Percentiles rank a stretch among this genome's conserved stretches.
These are phyloP conservation scores for Lepus oiostolus DNA, from an alignment of 2,797 vertebrate species.

Conservation along the genomic window DNA sequence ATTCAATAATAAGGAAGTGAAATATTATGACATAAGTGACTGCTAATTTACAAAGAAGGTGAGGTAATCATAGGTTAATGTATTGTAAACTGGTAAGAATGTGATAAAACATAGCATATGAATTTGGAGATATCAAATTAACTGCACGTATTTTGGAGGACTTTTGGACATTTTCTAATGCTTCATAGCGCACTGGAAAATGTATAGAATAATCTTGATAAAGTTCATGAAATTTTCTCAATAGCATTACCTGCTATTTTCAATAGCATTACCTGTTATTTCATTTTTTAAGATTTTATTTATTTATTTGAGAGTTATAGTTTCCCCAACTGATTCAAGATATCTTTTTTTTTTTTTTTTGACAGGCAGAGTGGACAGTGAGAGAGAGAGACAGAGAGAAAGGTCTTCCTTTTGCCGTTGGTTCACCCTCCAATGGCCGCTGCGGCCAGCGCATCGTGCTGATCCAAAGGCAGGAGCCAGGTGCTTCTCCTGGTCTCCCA, in stretches of 20 bases:
- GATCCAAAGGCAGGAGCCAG: too few relatives aligned
- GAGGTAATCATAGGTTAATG: not conserved
- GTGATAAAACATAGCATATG: constrained; percentile 24
- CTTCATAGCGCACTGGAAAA: not conserved
- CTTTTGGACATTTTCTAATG: not conserved
- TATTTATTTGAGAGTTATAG: too few relatives aligned
- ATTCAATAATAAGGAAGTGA: constrained; percentile 52
- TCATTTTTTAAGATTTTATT: too few relatives aligned
- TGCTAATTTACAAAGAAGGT: constrained; percentile 30
- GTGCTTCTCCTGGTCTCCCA: too few relatives aligned
- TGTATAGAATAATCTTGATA: not conserved
- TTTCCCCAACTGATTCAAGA: too few relatives aligned
- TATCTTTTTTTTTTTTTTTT: too few relatives aligned
- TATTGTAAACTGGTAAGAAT: constrained; percentile 49
- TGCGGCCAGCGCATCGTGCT: too few relatives aligned
- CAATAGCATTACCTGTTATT: too few relatives aligned
- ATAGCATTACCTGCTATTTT: not conserved
- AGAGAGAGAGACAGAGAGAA: too few relatives aligned
- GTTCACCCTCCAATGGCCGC: too few relatives aligned
- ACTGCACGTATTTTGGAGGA: constrained; percentile 1
- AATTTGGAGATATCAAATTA: constrained; percentile 24
- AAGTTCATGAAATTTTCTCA: constrained; percentile 24
- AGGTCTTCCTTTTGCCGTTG: too few relatives aligned
- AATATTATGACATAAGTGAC: not conserved
- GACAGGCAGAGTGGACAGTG: too few relatives aligned